Evolutionary conservation across 2,888 invertebrate genomes (phyloP), one percentile per base, ranked within the genome.

Genomic region (Plebejus anna): DNA sequence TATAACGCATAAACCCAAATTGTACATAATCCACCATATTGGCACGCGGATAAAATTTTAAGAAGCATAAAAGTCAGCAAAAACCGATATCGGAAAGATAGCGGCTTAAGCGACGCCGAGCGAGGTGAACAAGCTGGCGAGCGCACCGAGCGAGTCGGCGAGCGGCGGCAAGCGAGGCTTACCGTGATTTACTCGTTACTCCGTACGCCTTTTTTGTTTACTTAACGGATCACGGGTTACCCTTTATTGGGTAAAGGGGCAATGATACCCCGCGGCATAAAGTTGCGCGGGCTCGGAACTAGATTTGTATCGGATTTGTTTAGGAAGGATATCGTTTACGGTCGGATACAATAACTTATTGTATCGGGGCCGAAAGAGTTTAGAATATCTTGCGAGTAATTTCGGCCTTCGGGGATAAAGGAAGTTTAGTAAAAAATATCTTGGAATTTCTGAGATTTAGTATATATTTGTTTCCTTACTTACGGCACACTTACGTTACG

Each of bases 211-310:
- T 92, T 92, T 93, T 90, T 93, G 90, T 94, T 94, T 94, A 94
- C 92, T 91, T 90, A 90, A 88, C 87, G 93, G 91, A 92, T 93
- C 92, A 90, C 84, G 90, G 90, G 88, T 89, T 91, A 92, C 91
- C 92, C 92, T 91, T 92, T 92, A 92, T 90, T 91, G 90, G 89
- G 88, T 88, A 89, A 91, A 91, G 88, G 90, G 90, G 89, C 90
- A 66, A 66, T 90, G 91, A 92, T 91, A 90, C 89, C 89, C 88
- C 87, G 85, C 85, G 86, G 88, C 88, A 89, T 90, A 89, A 91
- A 91, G 86, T 91, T 88, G 83, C 87, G 86, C 84, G 86, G 84
- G 85, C 85, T 90, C 87, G 87, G 86, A 82, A 84, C 82, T 83
- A 81, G 88, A 89, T 91, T 89, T 89, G 90, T 89, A 87, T 86